Percentiles rank a stretch among this genome's conserved stretches.
Conservation (phyloP, 2,888 invertebrate genomes). For the Archips xylosteana region DNA sequence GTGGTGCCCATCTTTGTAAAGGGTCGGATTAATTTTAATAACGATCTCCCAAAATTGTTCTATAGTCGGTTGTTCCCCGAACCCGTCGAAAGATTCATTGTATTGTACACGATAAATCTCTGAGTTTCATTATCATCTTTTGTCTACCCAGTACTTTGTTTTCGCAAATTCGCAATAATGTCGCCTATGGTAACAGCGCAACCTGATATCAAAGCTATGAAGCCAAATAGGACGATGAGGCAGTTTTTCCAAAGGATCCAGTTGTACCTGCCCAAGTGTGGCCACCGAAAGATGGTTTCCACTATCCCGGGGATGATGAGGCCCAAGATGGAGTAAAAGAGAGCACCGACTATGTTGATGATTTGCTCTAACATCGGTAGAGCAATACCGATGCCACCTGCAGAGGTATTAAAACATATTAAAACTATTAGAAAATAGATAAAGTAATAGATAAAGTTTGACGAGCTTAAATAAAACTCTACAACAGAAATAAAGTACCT, state of each 20-base stretch:
- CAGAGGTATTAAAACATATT: slow-evolving; percentile 19
- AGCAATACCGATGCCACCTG: slow-evolving; percentile 89
- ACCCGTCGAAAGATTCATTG: neutral
- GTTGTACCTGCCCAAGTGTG: slow-evolving; percentile 87
- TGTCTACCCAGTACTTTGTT: slow-evolving; percentile 59
- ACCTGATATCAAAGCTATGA: slow-evolving; percentile 88
- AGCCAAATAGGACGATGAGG: slow-evolving; percentile 85
- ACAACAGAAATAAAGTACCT: neutral
- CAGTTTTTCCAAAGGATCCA: slow-evolving; percentile 90
- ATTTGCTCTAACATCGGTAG: slow-evolving; percentile 81
- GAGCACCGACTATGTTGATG: slow-evolving; percentile 78
- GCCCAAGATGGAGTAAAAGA: slow-evolving; percentile 90
- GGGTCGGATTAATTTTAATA: neutral
- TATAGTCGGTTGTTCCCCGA: neutral
- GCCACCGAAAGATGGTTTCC: slow-evolving; percentile 89
- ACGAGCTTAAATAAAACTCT: neutral
- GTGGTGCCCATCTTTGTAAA: neutral
- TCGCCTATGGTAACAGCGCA: slow-evolving; percentile 71
- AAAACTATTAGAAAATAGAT: neutral
- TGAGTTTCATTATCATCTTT: neutral
- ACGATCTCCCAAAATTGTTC: neutral
- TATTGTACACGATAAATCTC: neutral
- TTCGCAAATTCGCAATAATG: slow-evolving; percentile 74
- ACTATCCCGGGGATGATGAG: slow-evolving; percentile 91
- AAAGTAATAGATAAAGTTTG: neutral